Percentiles rank a stretch among this genome's conserved stretches.
Conservation (phyloP, 2,113 vertebrate genomes). For the Pituophis catenifer region DNA sequence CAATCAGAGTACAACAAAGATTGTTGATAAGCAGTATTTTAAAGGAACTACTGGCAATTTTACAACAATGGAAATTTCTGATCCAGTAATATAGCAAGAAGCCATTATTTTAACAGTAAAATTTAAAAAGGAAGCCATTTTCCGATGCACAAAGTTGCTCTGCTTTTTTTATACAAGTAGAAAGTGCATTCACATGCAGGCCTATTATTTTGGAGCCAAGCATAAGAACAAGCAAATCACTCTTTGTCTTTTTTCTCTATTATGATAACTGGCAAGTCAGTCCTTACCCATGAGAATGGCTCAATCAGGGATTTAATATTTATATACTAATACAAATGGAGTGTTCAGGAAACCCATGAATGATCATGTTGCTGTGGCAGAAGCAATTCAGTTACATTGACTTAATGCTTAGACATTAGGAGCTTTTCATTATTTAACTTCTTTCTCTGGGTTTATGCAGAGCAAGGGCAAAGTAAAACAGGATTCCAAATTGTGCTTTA, state of each 20-base stretch:
- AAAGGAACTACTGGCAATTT: not conserved
- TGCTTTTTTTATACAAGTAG: not conserved
- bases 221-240: not conserved
- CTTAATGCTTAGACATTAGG: not conserved
- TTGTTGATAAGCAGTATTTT: not conserved
- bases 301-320: not conserved
- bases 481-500: not conserved
- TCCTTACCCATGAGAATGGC: not conserved
- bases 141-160: not conserved
- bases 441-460: not conserved
- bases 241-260: not conserved
- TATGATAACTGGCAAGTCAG: not conserved
- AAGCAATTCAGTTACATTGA: not conserved
- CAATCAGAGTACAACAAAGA: not conserved
- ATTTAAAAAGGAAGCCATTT: not conserved
- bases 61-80: not conserved
- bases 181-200: not conserved
- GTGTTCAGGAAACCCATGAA: not conserved
- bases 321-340: not conserved
- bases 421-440: not conserved
- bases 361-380: not conserved
- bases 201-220: not conserved
- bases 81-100: not conserved
- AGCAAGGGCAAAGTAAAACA: not conserved
- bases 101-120: not conserved